These are phyloP conservation scores for Ivindomyrus marchei DNA, from an alignment of 2,113 vertebrate genomes.

Conservation along the genomic window DNA sequence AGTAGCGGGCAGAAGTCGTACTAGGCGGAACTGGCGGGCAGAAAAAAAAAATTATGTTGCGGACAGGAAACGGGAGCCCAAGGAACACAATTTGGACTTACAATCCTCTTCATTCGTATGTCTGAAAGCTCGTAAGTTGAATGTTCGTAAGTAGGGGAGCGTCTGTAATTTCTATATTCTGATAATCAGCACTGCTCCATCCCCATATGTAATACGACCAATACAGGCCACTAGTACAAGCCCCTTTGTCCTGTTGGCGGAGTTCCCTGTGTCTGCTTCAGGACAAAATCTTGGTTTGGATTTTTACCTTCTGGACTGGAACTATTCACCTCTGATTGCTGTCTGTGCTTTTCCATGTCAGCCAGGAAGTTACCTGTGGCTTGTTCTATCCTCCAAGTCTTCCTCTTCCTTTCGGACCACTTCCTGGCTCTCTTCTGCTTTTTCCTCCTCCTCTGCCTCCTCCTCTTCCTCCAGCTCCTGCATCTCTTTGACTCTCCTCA, in stretches of 20 bases:
- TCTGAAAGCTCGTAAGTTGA: too few species aligned
- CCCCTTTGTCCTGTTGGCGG: background rate
- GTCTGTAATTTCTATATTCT: background rate
- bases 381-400: conserved; percentile 14
- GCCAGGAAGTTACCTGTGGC: conserved; percentile 44
- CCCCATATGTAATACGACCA: background rate
- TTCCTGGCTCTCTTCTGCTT: conserved; percentile 41
- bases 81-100: too few species aligned
- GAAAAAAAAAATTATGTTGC: too few species aligned
- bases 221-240: background rate
- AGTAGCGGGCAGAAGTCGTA: too few species aligned
- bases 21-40: too few species aligned
- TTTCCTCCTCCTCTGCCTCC: conserved; percentile 47
- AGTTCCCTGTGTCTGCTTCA: background rate
- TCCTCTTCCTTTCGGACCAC: conserved; percentile 12
- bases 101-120: too few species aligned
- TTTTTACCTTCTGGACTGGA: background rate
- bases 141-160: too few species aligned
- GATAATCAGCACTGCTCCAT: background rate
- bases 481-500: conserved; percentile 50
- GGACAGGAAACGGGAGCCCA: too few species aligned
- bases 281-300: background rate
- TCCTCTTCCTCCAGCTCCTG: conserved; percentile 48
- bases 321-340: background rate
- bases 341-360: background rate